Evolutionary conservation across 2,888 invertebrate genomes (phyloP).

Genomic region (Scrobipalpa atriplicella): DNA sequence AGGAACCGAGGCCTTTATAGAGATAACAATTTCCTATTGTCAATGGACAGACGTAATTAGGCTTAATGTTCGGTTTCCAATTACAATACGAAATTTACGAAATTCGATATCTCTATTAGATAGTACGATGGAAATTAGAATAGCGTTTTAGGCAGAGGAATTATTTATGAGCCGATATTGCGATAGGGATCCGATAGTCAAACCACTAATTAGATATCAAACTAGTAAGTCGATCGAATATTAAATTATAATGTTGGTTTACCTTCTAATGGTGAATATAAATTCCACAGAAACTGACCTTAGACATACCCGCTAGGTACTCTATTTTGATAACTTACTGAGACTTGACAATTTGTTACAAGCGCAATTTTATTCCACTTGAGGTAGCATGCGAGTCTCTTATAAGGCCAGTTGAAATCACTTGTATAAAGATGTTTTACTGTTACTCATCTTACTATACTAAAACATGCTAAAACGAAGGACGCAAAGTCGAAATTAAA

Average conservation of each 20-base stretch:
- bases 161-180: constrained; percentile 16
- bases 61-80: constrained; percentile 27
- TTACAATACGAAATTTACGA: constrained; percentile 23
- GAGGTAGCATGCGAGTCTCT: too few species aligned
- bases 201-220: constrained; percentile 14
- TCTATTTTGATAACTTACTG: too few species aligned
- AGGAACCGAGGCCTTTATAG: background rate
- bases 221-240: background rate
- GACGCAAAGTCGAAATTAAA: background rate
- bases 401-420: too few species aligned
- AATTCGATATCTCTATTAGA: background rate
- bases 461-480: too few species aligned
- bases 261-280: background rate
- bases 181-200: background rate
- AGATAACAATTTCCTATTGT: constrained; percentile 26
- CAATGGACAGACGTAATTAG: constrained; percentile 27
- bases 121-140: constrained; percentile 16
- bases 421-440: too few species aligned
- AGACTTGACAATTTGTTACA: too few species aligned
- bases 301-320: too few species aligned
- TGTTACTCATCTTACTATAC: too few species aligned
- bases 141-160: constrained; percentile 14
- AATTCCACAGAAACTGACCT: background rate
- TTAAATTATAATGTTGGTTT: background rate
- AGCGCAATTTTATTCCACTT: too few species aligned